A percentile compares a stretch with the other conserved stretches of the same genome.
phyloP scores from a whole-genome alignment of 2,113 vertebrate species.

The Microtus richardsoni region DNA sequence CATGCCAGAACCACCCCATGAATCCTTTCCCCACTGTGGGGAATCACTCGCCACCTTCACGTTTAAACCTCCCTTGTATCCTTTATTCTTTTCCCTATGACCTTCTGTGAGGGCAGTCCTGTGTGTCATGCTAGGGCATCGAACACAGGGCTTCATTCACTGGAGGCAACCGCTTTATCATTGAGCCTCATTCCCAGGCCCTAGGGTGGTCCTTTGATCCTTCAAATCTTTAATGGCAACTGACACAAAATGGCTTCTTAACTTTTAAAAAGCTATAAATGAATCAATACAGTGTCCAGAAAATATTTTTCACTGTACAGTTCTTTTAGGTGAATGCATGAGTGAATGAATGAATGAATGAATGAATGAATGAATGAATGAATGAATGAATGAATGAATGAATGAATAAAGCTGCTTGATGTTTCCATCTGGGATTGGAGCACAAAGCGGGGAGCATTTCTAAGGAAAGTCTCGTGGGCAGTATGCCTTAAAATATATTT shows the following conservation, averaged over 20 bases:
- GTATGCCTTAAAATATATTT: conserved; percentile 55
- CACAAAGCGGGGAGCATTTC: conserved; percentile 19
- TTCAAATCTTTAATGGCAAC: not conserved
- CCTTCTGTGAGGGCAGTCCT: not conserved
- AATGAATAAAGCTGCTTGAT: not conserved
- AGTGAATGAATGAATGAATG: conserved; percentile 16
- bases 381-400: conserved; percentile 34
- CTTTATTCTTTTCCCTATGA: not conserved
- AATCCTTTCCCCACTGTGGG: not conserved
- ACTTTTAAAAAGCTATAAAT: conserved; percentile 15
- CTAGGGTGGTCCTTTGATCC: not conserved
- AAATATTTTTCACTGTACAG: not conserved
- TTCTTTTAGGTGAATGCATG: not conserved
- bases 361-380: conserved; percentile 49
- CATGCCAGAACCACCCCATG: not conserved
- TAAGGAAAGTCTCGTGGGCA: not conserved
- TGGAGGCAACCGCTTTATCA: not conserved
- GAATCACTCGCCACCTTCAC: not conserved
- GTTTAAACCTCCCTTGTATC: not conserved
- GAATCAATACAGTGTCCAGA: not conserved
- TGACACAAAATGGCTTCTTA: not conserved
- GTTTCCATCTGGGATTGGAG: not conserved
- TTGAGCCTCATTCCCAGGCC: not conserved
- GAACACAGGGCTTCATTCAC: not conserved
- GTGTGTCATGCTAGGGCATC: not conserved